These are phyloP conservation scores for Cheirogaleus major DNA, from an alignment of 2,797 vertebrate genomes.

Conservation along the genomic window DNA sequence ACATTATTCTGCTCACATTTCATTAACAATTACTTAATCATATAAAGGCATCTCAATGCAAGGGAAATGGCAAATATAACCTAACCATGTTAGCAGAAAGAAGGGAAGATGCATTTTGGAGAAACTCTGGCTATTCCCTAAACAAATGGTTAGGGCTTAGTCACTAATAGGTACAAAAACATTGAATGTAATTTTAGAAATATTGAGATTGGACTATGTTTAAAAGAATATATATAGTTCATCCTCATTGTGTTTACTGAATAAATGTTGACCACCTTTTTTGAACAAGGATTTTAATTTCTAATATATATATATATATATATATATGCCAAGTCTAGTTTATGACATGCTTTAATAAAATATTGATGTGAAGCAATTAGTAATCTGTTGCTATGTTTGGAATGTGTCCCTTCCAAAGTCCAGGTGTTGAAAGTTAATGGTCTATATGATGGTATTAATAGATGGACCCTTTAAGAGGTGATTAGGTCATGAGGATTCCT, in stretches of 20 bases:
- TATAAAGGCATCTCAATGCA: background rate
- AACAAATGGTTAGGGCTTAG: background rate
- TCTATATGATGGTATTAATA: background rate
- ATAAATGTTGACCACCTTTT: background rate
- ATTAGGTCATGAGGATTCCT: too few species aligned
- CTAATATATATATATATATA: background rate
- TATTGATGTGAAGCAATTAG: background rate
- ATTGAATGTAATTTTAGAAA: background rate
- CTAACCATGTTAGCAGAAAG: background rate
- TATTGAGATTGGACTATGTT: background rate
- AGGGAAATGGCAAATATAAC: background rate
- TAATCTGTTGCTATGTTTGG: background rate
- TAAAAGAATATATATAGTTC: background rate
- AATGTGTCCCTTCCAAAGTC: background rate
- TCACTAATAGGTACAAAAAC: background rate
- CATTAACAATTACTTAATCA: background rate
- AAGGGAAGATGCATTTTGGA: background rate
- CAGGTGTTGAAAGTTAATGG: background rate
- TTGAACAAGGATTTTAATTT: background rate
- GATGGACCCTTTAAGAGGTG: background rate
- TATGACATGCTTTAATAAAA: background rate
- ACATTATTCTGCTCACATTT: background rate
- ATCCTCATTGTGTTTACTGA: background rate
- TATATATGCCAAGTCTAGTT: background rate
- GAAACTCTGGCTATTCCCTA: background rate